A percentile compares a stretch with the other conserved stretches of the same genome.
Evolutionary conservation across 1,140 invertebrate species (phyloP).

Genomic region (Euglossa dilemma): DNA sequence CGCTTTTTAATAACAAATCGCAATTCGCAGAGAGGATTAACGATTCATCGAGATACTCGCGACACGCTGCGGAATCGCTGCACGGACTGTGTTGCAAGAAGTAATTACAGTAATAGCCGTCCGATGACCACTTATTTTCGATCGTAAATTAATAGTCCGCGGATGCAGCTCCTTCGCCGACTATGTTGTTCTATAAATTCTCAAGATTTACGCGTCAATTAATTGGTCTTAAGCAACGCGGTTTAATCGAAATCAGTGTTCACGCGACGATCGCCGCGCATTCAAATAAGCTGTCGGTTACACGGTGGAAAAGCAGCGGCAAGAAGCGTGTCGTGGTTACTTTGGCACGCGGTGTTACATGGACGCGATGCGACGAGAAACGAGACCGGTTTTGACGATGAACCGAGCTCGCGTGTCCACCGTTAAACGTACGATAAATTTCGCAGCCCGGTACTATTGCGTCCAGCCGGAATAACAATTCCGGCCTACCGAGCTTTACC

Average conservation of each 20-base stretch:
- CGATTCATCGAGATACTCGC: no score
- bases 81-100: background rate
- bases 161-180: no score
- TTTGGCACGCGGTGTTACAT: background rate
- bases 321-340: background rate
- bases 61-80: no score
- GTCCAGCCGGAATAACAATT: background rate
- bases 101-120: background rate
- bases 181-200: slow-evolving; percentile 38
- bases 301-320: slow-evolving; percentile 13
- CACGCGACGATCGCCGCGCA: slow-evolving; percentile 13
- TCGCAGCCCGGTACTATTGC: slow-evolving; percentile 17
- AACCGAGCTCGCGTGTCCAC: slow-evolving; percentile 35
- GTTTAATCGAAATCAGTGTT: slow-evolving; percentile 34
- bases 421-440: slow-evolving; percentile 35
- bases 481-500: background rate
- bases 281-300: slow-evolving; percentile 28
- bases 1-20: no score
- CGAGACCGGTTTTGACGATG: slow-evolving; percentile 58
- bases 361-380: slow-evolving; percentile 48
- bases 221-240: slow-evolving; percentile 26
- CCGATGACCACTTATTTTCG: background rate
- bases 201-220: slow-evolving; percentile 31
- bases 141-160: background rate
- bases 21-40: no score